Evolutionary conservation across 2,888 invertebrate species (phyloP).

Genomic region (Temnothorax rugatulus): DNA sequence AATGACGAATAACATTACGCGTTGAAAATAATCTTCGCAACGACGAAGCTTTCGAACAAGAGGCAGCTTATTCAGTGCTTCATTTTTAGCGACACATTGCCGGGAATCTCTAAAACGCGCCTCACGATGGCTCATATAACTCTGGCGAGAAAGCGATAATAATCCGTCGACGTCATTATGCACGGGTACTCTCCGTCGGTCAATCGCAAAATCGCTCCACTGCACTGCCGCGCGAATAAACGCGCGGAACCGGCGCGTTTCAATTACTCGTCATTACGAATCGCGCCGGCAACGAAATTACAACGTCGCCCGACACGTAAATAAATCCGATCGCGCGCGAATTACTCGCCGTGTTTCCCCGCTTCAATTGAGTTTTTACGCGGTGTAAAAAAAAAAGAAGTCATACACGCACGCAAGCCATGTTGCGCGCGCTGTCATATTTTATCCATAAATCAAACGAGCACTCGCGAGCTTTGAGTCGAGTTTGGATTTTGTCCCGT

Average conservation of each 20-base stretch:
- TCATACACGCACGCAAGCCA: slow-evolving; percentile 22
- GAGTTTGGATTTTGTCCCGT: slow-evolving; percentile 24
- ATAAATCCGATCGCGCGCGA: slow-evolving; percentile 54
- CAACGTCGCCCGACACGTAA: slow-evolving; percentile 48
- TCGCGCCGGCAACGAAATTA: slow-evolving; percentile 55
- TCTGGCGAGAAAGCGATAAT: slow-evolving; percentile 67
- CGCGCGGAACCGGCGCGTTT: slow-evolving; percentile 36
- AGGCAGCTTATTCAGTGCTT: slow-evolving; percentile 65
- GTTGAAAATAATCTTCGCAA: slow-evolving; percentile 63
- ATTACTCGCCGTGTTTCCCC: slow-evolving; percentile 52
- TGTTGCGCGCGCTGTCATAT: slow-evolving; percentile 35
- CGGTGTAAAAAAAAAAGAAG: slow-evolving; percentile 22
- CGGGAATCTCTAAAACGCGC: slow-evolving; percentile 61
- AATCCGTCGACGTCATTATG: slow-evolving; percentile 68
- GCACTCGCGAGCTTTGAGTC: slow-evolving; percentile 25
- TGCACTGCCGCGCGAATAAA: slow-evolving; percentile 46
- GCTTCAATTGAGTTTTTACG: slow-evolving; percentile 46
- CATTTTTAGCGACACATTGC: slow-evolving; percentile 64
- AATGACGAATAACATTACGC: slow-evolving; percentile 55
- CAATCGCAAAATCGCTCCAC: slow-evolving; percentile 68
- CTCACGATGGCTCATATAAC: slow-evolving; percentile 68
- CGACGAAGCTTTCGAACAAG: slow-evolving; percentile 52
- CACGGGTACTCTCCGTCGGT: slow-evolving; percentile 60
- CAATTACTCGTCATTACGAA: slow-evolving; percentile 56
- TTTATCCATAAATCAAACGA: slow-evolving; percentile 51